phyloP scores from a whole-genome alignment of 2,113 vertebrate species.

The Rattus rattus region DNA sequence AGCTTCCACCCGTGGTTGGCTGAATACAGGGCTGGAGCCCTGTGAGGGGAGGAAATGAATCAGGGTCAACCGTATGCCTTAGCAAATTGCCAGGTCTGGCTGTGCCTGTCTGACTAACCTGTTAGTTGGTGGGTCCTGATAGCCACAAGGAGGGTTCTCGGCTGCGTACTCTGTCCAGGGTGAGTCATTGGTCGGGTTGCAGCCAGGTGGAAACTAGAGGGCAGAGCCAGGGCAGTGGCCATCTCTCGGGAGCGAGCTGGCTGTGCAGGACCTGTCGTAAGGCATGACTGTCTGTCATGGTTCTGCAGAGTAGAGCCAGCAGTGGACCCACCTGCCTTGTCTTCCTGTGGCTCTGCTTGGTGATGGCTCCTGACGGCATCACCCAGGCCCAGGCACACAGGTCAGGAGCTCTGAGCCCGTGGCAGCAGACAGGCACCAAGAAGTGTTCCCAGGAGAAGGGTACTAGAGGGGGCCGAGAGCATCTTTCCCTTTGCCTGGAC shows the following conservation, averaged over 20 bases:
- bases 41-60: neutral
- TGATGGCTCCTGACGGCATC: neutral
- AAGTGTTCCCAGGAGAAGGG: neutral
- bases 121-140: fast-evolving
- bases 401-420: fast-evolving
- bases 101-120: fast-evolving
- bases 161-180: neutral
- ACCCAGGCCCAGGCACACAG: neutral
- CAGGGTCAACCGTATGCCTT: fast-evolving
- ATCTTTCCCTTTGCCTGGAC: neutral
- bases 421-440: neutral
- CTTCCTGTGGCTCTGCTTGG: neutral
- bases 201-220: neutral
- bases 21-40: neutral
- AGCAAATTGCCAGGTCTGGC: neutral
- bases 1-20: fast-evolving
- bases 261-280: fast-evolving
- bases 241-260: neutral
- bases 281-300: neutral
- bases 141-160: neutral
- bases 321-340: neutral
- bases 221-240: fast-evolving
- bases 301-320: too few relatives aligned
- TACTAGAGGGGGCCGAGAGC: neutral
- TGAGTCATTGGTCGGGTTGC: neutral